Evolutionary conservation across 1,140 invertebrate genomes (phyloP).

Genomic region (Panulirus ornatus): DNA sequence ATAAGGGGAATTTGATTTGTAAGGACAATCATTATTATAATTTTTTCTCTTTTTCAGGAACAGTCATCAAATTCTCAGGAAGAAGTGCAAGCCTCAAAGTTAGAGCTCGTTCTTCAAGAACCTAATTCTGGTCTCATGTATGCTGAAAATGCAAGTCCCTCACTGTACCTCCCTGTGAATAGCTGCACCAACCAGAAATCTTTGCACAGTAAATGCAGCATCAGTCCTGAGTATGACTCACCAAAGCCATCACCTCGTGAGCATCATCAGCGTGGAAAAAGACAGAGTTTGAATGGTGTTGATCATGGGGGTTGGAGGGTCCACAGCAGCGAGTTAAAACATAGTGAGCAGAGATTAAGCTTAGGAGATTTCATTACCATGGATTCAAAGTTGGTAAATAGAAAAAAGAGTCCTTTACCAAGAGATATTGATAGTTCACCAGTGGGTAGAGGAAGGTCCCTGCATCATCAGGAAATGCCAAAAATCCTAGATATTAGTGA

Average conservation of each 20-base stretch:
- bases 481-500: constrained; percentile 46
- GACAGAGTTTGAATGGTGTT: not conserved
- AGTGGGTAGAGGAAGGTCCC: not conserved
- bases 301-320: constrained; percentile 33
- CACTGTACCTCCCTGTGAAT: not conserved
- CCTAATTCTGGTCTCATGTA: not conserved
- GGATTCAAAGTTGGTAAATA: constrained; percentile 31
- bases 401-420: constrained; percentile 41
- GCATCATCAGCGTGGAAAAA: not conserved
- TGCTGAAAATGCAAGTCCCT: not conserved
- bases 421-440: constrained; percentile 17
- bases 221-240: not conserved
- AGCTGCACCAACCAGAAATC: not conserved
- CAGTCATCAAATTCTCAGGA: not conserved
- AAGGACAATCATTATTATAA: not conserved
- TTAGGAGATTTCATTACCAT: constrained; percentile 48
- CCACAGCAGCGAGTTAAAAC: constrained; percentile 7
- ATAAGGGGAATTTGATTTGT: not conserved
- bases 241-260: not conserved
- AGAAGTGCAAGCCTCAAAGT: not conserved
- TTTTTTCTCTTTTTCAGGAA: not conserved
- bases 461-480: not conserved
- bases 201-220: not conserved
- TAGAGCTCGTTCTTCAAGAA: not conserved
- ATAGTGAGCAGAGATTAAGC: constrained; percentile 57